Evolutionary conservation across 2,113 vertebrate species (phyloP), one percentile per base, ranked within the genome.

Genomic region (Ptychochromis oligacanthus): DNA sequence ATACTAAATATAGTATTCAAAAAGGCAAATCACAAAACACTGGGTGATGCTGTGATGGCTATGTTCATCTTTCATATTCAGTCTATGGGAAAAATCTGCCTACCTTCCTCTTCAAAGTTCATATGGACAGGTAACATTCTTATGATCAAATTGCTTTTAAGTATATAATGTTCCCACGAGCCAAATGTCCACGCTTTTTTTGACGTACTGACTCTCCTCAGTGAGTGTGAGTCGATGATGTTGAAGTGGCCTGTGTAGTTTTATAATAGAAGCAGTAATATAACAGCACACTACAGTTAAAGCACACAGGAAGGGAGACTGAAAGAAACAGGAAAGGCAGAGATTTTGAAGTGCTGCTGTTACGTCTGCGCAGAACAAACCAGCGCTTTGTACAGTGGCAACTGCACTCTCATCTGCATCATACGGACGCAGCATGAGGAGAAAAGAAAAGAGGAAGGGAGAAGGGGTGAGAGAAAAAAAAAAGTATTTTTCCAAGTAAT

Each of bases 401-500:
- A 88, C 83, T 31, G 75, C 26, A 43, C 60, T 54, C 58, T 74
- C 79, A 80, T 79, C 80, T 84, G 52, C 76, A 92, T 88, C 84
- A 79, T 74, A 74, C 70, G 72, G 36, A 79, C 40, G n/a, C 60
- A 77, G 79, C 49, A 49, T 74, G 60, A 79, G 64, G 2, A 52
- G 22, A 61, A 70, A 77, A 15, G 36, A 49, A 76, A 83, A 80
- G 31, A 65, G 55, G 3, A 56, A 20, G 54, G 14, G 54, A 43
- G 3, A 84, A 40, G 60, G 52, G 77, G 61, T 31, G 28, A 87
- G 77, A 26, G 38, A 38, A 57, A 86, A 77, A 90, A 85, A 81
- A 91, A 90, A 84, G 72, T 58, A 80, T 88, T 92, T 93, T 85
- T 93, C 77, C 24, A 70, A 81, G 87, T 91, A 76, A 88, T 92